Percentiles rank a stretch among this genome's conserved stretches.
Conservation (phyloP, 1,140 invertebrate genomes). For the Matsumurasca onukii region DNA sequence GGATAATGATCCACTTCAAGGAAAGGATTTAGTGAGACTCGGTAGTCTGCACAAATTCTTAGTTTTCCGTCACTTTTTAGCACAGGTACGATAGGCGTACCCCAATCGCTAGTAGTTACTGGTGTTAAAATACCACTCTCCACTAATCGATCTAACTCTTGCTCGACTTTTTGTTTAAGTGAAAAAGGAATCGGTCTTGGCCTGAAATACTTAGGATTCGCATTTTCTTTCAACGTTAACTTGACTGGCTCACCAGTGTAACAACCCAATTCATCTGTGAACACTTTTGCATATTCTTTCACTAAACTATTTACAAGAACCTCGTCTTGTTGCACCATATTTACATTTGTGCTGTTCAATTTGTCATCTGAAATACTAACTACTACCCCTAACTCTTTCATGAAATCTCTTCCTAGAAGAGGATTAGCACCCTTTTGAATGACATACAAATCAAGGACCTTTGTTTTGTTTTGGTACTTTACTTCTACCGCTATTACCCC, state of each 20-base stretch:
- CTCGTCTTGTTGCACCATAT: not conserved
- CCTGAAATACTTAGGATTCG: constrained; percentile 2
- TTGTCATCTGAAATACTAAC: too few species aligned
- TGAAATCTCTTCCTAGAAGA: not conserved
- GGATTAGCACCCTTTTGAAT: not conserved
- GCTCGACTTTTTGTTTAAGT: not conserved
- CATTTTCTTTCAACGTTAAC: not conserved
- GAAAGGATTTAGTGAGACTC: not conserved
- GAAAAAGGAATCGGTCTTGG: not conserved
- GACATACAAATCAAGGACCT: not conserved
- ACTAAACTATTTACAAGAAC: not conserved
- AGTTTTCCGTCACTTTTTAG: constrained; percentile 6
- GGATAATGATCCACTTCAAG: constrained; percentile 1
- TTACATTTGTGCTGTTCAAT: not conserved
- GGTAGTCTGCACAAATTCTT: not conserved
- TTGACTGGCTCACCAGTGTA: not conserved
- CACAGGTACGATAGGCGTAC: not conserved
- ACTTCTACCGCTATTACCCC: not conserved
- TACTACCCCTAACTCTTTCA: not conserved
- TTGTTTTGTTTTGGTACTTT: not conserved
- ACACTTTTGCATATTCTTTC: not conserved
- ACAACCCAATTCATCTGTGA: not conserved
- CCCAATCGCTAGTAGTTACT: constrained; percentile 1
- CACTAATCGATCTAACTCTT: constrained; percentile 5
- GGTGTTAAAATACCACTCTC: constrained; percentile 1